Evolutionary conservation across 2,888 invertebrate species (phyloP).

Genomic region (Linnaemya tessellans): DNA sequence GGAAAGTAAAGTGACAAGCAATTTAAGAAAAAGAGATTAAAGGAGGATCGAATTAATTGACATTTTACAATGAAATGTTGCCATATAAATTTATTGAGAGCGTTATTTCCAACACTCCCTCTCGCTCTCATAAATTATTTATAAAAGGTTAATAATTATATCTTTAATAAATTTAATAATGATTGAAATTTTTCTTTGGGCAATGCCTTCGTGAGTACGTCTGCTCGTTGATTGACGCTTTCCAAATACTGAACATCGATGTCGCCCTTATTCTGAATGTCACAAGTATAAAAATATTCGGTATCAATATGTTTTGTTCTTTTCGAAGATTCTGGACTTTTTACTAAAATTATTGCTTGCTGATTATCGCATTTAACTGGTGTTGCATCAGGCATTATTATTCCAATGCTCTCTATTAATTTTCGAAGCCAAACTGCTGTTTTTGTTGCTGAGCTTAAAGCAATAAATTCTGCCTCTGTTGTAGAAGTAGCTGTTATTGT

Average conservation of each 20-base stretch:
- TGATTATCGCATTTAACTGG: slow-evolving; percentile 59
- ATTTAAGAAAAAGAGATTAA: too few relatives aligned
- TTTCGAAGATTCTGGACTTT: slow-evolving; percentile 54
- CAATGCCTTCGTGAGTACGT: slow-evolving; percentile 43
- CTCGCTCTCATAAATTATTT: slow-evolving; percentile 48
- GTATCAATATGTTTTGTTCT: slow-evolving; percentile 58
- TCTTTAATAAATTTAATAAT: slow-evolving; percentile 28
- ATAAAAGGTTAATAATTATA: slow-evolving; percentile 25
- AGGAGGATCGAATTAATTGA: too few relatives aligned
- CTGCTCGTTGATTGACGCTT: slow-evolving; percentile 43
- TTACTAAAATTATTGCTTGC: slow-evolving; percentile 68
- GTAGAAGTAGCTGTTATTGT: slow-evolving; percentile 54
- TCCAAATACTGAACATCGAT: slow-evolving; percentile 55
- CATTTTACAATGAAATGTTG: too few relatives aligned
- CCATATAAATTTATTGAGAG: slow-evolving; percentile 7
- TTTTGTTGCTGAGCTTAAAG: slow-evolving; percentile 50
- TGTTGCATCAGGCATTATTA: slow-evolving; percentile 10
- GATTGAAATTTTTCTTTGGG: slow-evolving; percentile 1
- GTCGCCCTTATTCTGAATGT: slow-evolving; percentile 41
- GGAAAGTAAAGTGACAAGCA: too few relatives aligned
- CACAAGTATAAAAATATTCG: slow-evolving; percentile 58
- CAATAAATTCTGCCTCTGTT: slow-evolving; percentile 24
- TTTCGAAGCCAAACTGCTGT: slow-evolving; percentile 32
- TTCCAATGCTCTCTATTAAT: slow-evolving; percentile 18
- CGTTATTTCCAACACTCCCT: slow-evolving; percentile 56